phyloP scores from a whole-genome alignment of 2,888 invertebrate genomes.

The Bugula neritina region DNA sequence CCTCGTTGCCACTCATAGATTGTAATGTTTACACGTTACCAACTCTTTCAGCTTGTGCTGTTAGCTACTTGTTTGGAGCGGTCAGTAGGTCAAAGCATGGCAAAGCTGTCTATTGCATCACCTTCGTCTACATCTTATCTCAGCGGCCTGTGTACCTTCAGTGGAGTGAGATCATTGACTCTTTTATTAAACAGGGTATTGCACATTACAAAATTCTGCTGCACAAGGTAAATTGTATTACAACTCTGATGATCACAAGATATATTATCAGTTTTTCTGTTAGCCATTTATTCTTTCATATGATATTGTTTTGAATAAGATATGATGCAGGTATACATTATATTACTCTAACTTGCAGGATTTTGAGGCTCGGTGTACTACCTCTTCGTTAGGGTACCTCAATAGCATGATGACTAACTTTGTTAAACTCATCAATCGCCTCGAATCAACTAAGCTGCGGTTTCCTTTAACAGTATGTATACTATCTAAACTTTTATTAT shows the following conservation, averaged over 20 bases:
- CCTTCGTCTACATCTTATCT: background rate
- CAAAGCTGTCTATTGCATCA: background rate
- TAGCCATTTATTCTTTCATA: no score
- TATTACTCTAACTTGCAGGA: no score
- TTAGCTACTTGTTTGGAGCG: constrained; percentile 12
- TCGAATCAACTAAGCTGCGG: background rate
- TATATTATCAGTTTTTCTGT: no score
- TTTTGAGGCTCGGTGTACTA: background rate
- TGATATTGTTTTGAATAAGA: no score
- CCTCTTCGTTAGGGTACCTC: background rate
- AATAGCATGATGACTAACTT: background rate
- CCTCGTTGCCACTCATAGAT: background rate
- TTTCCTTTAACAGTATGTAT: background rate
- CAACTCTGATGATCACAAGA: no score
- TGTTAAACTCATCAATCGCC: constrained; percentile 9
- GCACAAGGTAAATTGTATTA: constrained; percentile 15
- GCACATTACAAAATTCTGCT: constrained; percentile 5
- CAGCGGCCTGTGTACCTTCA: background rate
- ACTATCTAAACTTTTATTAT: no score
- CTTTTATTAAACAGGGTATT: background rate
- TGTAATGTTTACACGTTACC: background rate
- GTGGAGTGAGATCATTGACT: background rate
- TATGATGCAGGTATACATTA: no score
- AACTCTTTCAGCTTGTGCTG: background rate
- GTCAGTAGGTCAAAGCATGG: background rate